Evolutionary conservation across 92 coral and sea anemone species (phyloP), one percentile per base, ranked within the genome.

Genomic region (Palythoa grandiflora): DNA sequence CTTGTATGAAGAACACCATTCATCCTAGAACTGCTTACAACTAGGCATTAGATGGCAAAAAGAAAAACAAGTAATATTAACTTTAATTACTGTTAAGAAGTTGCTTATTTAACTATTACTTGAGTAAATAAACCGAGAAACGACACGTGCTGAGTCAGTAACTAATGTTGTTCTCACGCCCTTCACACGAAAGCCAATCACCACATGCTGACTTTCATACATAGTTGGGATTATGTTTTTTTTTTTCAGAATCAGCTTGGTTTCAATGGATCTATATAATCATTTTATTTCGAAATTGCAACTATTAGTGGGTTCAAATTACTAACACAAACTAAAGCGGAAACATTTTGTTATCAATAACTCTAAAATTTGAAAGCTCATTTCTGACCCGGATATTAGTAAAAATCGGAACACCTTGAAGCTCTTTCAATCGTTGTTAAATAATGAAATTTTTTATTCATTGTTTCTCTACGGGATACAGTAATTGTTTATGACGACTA

Each of bases 81-180:
- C 20, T 61, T 80, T 15, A 5, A 17, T 21, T 17, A 63, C 74
- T 11, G 68, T 35, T 53, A 80, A 65, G 54, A 80, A 39, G 72
- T 65, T n/a, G n/a, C 38, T 13, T 80, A 44, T 38, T 65, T 63
- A 28, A 54, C 13, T 48, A 39, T 80, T 80, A 51, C 74, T 38
- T 40, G 85, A 80, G 75, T 63, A 65, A 80, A 80, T 65, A 80
- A 65, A 19, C 2, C 57, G 20, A 61, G 9, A 57, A 14, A 8
- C 19, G 65, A 63, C 85, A 80, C 85, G 85, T 80, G 85, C 19
- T 61, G 7, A 65, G 9, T 48, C 28, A 28, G n/a, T 6, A 65
- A 17, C 35, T 21, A 28, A 36, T 38, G 19, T 6, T 5, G 61
- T 81, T 81, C 86, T 81, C 86, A 81, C 86, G 86, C 86, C 75